Conservation (phyloP, 2,797 vertebrate species). For the Ataeniobius toweri region DNA sequence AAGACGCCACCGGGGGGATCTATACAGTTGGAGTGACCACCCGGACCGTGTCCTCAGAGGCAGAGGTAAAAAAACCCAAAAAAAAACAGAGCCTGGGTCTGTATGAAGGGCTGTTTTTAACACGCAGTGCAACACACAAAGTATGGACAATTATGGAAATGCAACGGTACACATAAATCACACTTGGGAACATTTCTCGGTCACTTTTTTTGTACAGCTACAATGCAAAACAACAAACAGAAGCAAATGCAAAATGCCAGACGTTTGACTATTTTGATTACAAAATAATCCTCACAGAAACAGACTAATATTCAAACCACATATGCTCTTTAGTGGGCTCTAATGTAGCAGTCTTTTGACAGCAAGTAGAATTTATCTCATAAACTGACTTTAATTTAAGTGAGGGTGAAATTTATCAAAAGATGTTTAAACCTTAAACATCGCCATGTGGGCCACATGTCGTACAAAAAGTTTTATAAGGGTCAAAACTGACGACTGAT, state of each 20-base stretch:
- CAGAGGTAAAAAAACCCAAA: conserved; percentile 80
- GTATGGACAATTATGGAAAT: background rate
- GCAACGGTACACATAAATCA: background rate
- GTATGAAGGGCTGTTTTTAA: background rate
- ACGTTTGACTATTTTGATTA: background rate
- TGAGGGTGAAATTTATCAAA: no score
- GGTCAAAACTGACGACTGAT: background rate
- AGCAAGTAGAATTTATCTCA: background rate
- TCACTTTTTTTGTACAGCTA: background rate
- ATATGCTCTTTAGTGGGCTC: no score
- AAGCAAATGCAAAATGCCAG: background rate
- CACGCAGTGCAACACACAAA: no score
- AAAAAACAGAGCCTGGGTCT: background rate
- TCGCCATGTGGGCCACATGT: background rate
- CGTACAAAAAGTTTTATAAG: background rate
- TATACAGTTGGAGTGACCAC: conserved; percentile 97
- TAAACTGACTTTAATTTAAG: background rate
- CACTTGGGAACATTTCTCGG: background rate
- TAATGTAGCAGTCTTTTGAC: background rate
- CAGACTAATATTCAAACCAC: no score
- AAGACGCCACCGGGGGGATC: conserved; percentile 92
- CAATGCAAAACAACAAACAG: background rate
- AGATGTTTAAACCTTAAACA: no score
- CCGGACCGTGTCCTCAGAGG: conserved; percentile 87
- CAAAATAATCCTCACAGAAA: background rate